Percentiles rank a stretch among this genome's conserved stretches.
Conservation (phyloP, 2,113 vertebrate species). For the Morone chrysops region DNA sequence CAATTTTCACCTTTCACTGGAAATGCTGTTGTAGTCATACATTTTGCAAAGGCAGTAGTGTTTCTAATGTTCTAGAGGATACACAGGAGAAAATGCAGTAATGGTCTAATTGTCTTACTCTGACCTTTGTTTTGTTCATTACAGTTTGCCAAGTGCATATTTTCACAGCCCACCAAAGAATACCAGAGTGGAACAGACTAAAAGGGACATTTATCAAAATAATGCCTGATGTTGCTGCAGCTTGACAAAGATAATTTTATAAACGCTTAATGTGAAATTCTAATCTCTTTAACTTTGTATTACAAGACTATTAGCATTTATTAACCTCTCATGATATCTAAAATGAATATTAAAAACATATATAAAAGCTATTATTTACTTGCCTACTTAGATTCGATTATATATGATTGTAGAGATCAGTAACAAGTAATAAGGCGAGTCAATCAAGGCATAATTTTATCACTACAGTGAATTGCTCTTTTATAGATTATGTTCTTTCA, state of each 20-base stretch:
- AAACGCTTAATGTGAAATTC: slow-evolving; percentile 19
- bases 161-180: slow-evolving; percentile 53
- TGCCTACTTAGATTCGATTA: neutral
- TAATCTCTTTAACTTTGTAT: slow-evolving; percentile 31
- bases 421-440: slow-evolving; percentile 6
- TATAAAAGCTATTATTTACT: slow-evolving; percentile 14
- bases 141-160: slow-evolving; percentile 58
- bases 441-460: slow-evolving; percentile 11
- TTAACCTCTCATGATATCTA: slow-evolving; percentile 24
- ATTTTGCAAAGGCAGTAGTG: slow-evolving; percentile 51
- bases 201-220: slow-evolving; percentile 64
- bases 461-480: neutral
- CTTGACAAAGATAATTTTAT: slow-evolving; percentile 23
- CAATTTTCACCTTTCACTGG: slow-evolving; percentile 66
- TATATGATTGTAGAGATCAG: slow-evolving; percentile 1
- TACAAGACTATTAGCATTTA: slow-evolving; percentile 40
- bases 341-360: slow-evolving; percentile 20
- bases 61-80: slow-evolving; percentile 60
- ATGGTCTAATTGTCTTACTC: slow-evolving; percentile 76
- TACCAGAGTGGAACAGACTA: slow-evolving; percentile 26
- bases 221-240: slow-evolving; percentile 35
- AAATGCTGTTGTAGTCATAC: slow-evolving; percentile 57
- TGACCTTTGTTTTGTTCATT: slow-evolving; percentile 76
- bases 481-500: slow-evolving; percentile 29
- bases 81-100: slow-evolving; percentile 61